Conservation (phyloP, 2,797 vertebrate species). For the Valencia hispanica region DNA sequence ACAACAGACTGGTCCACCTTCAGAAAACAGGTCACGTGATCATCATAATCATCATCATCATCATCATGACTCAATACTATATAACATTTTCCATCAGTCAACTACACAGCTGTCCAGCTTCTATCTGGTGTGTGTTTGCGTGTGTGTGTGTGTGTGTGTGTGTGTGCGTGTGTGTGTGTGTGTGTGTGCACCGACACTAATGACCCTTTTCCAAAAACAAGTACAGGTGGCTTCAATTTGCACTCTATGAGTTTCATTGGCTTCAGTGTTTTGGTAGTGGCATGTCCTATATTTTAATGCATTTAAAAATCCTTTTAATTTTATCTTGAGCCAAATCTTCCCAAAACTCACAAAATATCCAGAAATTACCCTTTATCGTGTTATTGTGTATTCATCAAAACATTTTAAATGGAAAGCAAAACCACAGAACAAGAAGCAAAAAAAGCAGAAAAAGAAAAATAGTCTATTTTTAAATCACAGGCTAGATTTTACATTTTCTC, state of each 20-base stretch:
- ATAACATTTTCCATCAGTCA: constrained; percentile 45
- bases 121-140: constrained; percentile 36
- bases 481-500: constrained; percentile 10
- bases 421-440: constrained; percentile 43
- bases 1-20: constrained; percentile 90
- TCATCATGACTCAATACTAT: constrained; percentile 51
- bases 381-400: constrained; percentile 17
- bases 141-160: constrained; percentile 32
- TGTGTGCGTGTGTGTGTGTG: constrained; percentile 27
- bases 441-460: constrained; percentile 24
- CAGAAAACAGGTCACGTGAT: constrained; percentile 67
- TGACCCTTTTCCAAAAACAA: constrained; percentile 19
- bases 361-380: constrained; percentile 5
- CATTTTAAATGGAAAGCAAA: constrained; percentile 45
- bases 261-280: constrained; percentile 19
- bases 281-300: constrained; percentile 30
- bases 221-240: not conserved
- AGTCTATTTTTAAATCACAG: constrained; percentile 46
- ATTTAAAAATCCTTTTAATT: constrained; percentile 9
- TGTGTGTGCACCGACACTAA: constrained; percentile 21
- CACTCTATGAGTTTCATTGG: not conserved
- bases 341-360: constrained; percentile 28
- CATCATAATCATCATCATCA: constrained; percentile 49
- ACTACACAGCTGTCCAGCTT: constrained; percentile 50
- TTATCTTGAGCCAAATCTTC: constrained; percentile 21